Evolutionary conservation across 2,797 vertebrate species (phyloP), one percentile per base, ranked within the genome.

Genomic region (Cheirogaleus major): DNA sequence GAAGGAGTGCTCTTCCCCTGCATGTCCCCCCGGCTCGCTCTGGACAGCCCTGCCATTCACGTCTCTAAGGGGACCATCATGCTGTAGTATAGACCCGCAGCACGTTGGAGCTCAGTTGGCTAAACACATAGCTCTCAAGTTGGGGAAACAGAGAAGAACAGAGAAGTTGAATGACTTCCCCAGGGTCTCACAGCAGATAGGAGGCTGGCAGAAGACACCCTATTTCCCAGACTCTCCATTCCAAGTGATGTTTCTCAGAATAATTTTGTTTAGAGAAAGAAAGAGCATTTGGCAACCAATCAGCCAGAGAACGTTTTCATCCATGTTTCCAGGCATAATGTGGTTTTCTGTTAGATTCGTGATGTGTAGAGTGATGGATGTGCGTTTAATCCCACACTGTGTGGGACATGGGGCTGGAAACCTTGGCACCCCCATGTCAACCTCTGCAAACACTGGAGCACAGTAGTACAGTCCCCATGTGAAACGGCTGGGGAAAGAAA

Each of bases 261-360:
- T 20, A 55, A 92, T 70, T 73, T 65, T 79, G 17, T 96, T 75
- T 61, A 32, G 30, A 97, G 65, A 88, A 79, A 90, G 57, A 75
- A 79, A 90, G 57, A 79, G 22, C 5, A 1, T n/a, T 91, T 67
- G 86, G 61, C 67, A 89, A 79, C 2, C 12, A 35, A 89, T 92
- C 13, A 59, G 32, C 14, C 41, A 45, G 79, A 95, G 83, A 61
- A 72, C 27, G 48, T 38, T 76, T 86, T 48, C 41, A n/a, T 80
- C 50, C 45, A 0, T 32, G 52, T 67, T 75, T 92, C 75, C 38
- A 23, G 41, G 85, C 59, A 2, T 82, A 65, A 35, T 17, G 4
- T n/a, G 30, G 15, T 59, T 59, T 59, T 87, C 80, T 88, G 43
- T 78, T 41, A 50, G 67, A 86, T 32, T 15, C 32, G 52, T 3